Evolutionary conservation across 2,113 vertebrate genomes (phyloP), one percentile per base, ranked within the genome.

Genomic region (Cariama cristata): DNA sequence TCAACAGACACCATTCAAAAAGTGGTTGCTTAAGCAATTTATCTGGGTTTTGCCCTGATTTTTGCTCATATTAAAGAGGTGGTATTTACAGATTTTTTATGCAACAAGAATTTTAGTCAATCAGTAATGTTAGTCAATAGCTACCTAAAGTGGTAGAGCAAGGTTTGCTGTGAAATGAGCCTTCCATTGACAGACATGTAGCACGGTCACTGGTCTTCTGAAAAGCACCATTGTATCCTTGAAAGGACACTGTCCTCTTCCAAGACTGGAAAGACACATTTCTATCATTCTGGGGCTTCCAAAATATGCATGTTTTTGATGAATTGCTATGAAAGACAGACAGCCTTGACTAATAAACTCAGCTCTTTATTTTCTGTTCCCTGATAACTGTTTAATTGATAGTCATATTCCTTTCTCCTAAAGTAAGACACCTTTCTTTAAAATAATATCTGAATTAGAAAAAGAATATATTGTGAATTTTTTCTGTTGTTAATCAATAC

Each of bases 201-300:
- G 53, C 60, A 64, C 35, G 72, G 81, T 63, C 44, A 55, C 24
- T 32, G 47, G 42, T 59, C 55, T 86, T 91, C 55, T 91, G 92
- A 95, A 97, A 95, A 89, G 60, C 32, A 66, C 59, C 45, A 74
- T 32, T 94, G 75, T 91, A 50, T 75, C 56, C 60, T 81, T 93
- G 80, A 92, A 86, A 93, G 40, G 52, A 71, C 47, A 50, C 44
- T 59, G 12, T 67, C 59, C 58, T 96, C 58, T 93, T 90, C 55
- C 68, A 81, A 52, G 23, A 63, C 20, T 69, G 50, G 71, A 96
- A 84, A 86, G n/a, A 77, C 44, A 91, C 59, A 26, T 63, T 91
- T 90, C 84, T 85, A 50, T 86, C 47, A 47, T 75, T 56, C 73
- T 44, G 28, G 20, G 32, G 11, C 52, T 89, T 91, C 80, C 56